phyloP scores from a whole-genome alignment of 2,113 vertebrate species.

The Forbesichthys agassizii region DNA sequence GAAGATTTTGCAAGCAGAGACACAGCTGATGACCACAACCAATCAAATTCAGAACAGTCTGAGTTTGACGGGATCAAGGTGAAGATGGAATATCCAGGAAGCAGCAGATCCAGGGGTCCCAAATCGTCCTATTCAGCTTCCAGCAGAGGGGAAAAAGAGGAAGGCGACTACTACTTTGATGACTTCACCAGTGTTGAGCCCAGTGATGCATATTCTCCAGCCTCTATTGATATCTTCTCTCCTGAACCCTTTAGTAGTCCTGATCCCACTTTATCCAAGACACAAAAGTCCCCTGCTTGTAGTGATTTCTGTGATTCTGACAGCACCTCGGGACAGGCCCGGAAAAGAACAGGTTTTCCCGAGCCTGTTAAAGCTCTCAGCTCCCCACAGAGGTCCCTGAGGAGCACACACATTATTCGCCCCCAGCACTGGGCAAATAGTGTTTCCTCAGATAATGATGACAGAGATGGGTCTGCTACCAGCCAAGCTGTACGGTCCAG shows the following conservation, averaged over 20 bases:
- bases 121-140: slow-evolving; percentile 71
- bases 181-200: slow-evolving; percentile 79
- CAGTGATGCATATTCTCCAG: slow-evolving; percentile 54
- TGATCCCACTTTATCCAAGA: slow-evolving; percentile 48
- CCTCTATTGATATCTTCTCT: slow-evolving; percentile 46
- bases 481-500: slow-evolving; percentile 24
- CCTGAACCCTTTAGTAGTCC: slow-evolving; percentile 65
- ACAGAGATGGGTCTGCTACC: slow-evolving; percentile 27
- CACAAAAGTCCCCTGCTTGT: slow-evolving; percentile 29
- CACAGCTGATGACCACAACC: slow-evolving; percentile 17
- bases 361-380: slow-evolving; percentile 73
- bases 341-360: slow-evolving; percentile 57
- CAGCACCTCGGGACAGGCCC: slow-evolving; percentile 38
- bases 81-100: slow-evolving; percentile 27
- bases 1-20: slow-evolving; percentile 21
- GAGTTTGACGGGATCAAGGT: slow-evolving; percentile 29
- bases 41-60: slow-evolving; percentile 29
- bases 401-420: slow-evolving; percentile 56
- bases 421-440: slow-evolving; percentile 55
- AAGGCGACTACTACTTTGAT: slow-evolving; percentile 76
- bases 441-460: slow-evolving; percentile 60
- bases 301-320: slow-evolving; percentile 42
- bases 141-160: slow-evolving; percentile 63
- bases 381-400: slow-evolving; percentile 76
- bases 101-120: slow-evolving; percentile 44